A percentile compares a stretch with the other conserved stretches of the same genome.
Conservation (phyloP, 2,113 vertebrate genomes). For the Lepisosteus osseus region DNA sequence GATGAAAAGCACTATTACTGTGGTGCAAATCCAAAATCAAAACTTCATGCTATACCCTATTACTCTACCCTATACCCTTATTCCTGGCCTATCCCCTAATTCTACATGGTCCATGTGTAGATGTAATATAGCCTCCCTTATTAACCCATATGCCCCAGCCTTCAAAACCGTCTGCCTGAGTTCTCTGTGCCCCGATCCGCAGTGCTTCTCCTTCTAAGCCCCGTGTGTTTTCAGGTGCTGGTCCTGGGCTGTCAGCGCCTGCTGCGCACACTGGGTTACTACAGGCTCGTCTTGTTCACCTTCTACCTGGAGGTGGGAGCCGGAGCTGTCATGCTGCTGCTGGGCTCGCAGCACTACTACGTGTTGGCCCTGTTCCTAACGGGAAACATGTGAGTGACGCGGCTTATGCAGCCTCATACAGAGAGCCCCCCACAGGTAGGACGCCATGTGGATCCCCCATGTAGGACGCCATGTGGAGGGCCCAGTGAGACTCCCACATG, state of each 20-base stretch:
- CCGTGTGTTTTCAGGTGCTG: slow-evolving; percentile 64
- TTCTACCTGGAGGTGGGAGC: slow-evolving; percentile 78
- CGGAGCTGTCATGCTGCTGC: slow-evolving; percentile 65
- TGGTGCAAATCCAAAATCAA: not conserved
- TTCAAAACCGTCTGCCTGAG: not conserved
- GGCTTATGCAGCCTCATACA: too few relatives aligned
- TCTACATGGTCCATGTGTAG: too few relatives aligned
- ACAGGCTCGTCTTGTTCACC: slow-evolving; percentile 77
- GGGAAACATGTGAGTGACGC: slow-evolving; percentile 74
- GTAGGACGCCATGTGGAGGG: too few relatives aligned
- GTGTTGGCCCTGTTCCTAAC: slow-evolving; percentile 78
- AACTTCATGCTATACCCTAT: not conserved
- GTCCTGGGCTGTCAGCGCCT: slow-evolving; percentile 72
- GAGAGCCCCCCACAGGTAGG: too few relatives aligned
- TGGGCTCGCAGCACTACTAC: slow-evolving; percentile 75
- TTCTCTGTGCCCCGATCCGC: not conserved
- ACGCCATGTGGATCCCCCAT: too few relatives aligned
- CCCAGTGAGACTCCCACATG: too few relatives aligned
- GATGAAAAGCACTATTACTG: not conserved
- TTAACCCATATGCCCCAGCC: too few relatives aligned
- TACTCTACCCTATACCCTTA: too few relatives aligned
- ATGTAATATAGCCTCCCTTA: too few relatives aligned
- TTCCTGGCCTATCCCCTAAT: too few relatives aligned
- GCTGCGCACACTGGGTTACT: slow-evolving; percentile 76
- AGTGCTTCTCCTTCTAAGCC: slow-evolving; percentile 7